These are phyloP conservation scores for Cavia porcellus DNA, from an alignment of 2,113 vertebrate genomes.

Conservation along the genomic window DNA sequence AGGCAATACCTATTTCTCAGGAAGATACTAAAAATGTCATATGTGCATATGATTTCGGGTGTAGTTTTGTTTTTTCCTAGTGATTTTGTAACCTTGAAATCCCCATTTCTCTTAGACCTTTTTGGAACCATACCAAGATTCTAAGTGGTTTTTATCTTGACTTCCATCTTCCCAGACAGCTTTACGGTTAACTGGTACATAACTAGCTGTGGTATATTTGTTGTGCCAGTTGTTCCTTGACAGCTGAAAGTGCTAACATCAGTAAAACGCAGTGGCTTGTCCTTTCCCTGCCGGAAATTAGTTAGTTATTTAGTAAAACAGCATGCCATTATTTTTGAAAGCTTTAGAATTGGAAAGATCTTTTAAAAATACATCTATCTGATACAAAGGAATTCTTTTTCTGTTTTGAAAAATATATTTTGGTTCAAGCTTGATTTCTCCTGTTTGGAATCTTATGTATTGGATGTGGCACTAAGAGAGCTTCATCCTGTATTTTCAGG, in stretches of 20 bases:
- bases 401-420: slow-evolving; percentile 48
- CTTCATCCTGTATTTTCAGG: not conserved
- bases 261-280: not conserved
- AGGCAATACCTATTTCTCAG: not conserved
- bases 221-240: not conserved
- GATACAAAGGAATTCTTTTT: not conserved
- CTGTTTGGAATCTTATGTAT: slow-evolving; percentile 36
- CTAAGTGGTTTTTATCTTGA: slow-evolving; percentile 12
- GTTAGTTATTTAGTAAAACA: not conserved
- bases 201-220: not conserved
- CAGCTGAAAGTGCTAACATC: not conserved
- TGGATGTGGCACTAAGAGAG: not conserved
- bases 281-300: not conserved
- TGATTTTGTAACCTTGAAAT: slow-evolving; percentile 20
- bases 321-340: not conserved
- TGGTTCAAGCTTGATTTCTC: not conserved
- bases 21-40: slow-evolving; percentile 11
- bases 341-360: slow-evolving; percentile 21
- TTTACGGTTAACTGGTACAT: not conserved
- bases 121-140: not conserved
- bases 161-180: not conserved
- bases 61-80: not conserved
- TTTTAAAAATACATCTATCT: not conserved
- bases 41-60: not conserved
- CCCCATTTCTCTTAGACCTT: not conserved